Conservation (phyloP, 1,140 invertebrate genomes). For the Orchesella cincta region DNA sequence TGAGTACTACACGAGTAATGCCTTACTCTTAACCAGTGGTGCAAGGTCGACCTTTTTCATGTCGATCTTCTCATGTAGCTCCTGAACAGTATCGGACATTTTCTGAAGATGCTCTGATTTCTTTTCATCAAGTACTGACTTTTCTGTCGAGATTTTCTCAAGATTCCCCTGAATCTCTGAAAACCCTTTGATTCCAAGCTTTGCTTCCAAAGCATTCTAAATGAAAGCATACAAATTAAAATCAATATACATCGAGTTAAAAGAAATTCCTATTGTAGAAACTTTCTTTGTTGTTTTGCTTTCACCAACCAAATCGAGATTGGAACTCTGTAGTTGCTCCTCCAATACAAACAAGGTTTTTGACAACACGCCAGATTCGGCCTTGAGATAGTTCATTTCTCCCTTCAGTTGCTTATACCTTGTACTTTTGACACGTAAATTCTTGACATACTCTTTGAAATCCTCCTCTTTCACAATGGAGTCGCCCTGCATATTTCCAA, state of each 20-base stretch:
- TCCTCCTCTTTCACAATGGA: constrained; percentile 75
- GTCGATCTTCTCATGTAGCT: constrained; percentile 62
- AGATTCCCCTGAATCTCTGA: constrained; percentile 61
- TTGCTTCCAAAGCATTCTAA: constrained; percentile 54
- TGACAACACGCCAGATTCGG: constrained; percentile 67
- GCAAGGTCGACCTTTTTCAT: constrained; percentile 64
- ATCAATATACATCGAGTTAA: neutral
- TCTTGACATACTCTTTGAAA: constrained; percentile 78
- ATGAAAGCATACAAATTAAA: constrained; percentile 19
- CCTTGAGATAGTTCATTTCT: constrained; percentile 69
- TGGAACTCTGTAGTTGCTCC: constrained; percentile 57
- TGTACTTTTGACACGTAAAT: constrained; percentile 73
- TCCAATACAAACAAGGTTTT: constrained; percentile 67
- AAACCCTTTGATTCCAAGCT: constrained; percentile 61
- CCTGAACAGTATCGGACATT: constrained; percentile 62
- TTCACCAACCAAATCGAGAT: constrained; percentile 58
- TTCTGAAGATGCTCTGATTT: constrained; percentile 64
- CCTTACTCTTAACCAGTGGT: constrained; percentile 64
- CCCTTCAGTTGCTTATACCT: constrained; percentile 68
- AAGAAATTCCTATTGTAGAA: neutral
- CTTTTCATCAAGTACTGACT: constrained; percentile 62
- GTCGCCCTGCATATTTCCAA: constrained; percentile 61
- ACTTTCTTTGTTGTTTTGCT: neutral
- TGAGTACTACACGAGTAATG: neutral
- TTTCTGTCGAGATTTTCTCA: constrained; percentile 63